Evolutionary conservation across 1,140 invertebrate species (phyloP), one percentile per base, ranked within the genome.

Genomic region (Diachasmimorpha longicaudata): DNA sequence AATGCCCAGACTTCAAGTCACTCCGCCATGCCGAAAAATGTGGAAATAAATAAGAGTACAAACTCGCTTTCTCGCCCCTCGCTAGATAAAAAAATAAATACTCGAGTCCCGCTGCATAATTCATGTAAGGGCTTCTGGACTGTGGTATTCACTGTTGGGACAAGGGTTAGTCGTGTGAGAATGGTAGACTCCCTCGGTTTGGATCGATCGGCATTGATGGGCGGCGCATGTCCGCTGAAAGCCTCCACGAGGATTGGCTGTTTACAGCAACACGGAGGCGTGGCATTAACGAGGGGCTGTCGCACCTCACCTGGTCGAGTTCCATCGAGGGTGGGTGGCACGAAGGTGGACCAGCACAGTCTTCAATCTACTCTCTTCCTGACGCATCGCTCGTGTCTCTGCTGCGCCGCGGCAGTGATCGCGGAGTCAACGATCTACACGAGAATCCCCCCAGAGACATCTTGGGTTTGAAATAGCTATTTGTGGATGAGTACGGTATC

Each of bases 301-400:
- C 14, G 36, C 13, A 8, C 14, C 48, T 73, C 79, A 77, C 78
- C 75, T 78, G 79, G 75, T 68, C 3, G 8, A 36, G 9, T 39
- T 68, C 39, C 23, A 63, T 36, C 58, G 70, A 80, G 79, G 79
- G 76, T 79, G 82, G 82, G 76, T 76, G 84, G 74, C 68, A 78
- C 82, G 77, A 78, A 83, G 80, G 84, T 84, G 79, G 77, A 80
- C 79, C 76, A 76, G 78, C 83, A 81, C 82, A 85, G 84, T 85
- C 81, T 79, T 75, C 83, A 81, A 66, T 77, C 74, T 74, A 76
- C 76, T 76, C 72, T 55, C 67, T 72, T 79, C 71, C 42, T 79
- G 42, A 66, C 58, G 77, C 72, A 70, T 25, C 46, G 78, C 77
- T 82, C 78, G 80, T 83, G 77, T 83, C 81, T 81, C 81, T 77